Evolutionary conservation across 2,797 vertebrate genomes (phyloP).

Genomic region (Danio choprae): DNA sequence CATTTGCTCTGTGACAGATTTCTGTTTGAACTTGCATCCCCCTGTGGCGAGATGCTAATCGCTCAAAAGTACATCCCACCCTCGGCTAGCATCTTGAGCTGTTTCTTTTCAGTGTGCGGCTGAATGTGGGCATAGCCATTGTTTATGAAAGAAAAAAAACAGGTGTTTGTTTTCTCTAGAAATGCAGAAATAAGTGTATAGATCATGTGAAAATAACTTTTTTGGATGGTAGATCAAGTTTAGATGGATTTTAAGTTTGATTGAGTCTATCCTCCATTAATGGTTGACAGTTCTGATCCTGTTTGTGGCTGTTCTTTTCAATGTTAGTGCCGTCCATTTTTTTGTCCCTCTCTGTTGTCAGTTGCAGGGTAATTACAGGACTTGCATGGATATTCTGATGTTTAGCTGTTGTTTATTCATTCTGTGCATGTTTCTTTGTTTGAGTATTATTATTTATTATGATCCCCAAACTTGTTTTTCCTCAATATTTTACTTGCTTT

Average conservation of each 20-base stretch:
- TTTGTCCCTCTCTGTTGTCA: slow-evolving; percentile 28
- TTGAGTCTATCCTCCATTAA: slow-evolving; percentile 47
- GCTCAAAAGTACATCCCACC: slow-evolving; percentile 28
- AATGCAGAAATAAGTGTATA: slow-evolving; percentile 43
- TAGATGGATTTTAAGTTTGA: slow-evolving; percentile 49
- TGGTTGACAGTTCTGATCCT: slow-evolving; percentile 2
- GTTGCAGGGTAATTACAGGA: slow-evolving; percentile 8
- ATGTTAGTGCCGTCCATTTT: slow-evolving; percentile 10
- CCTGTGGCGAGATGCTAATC: slow-evolving; percentile 49
- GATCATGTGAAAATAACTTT: slow-evolving; percentile 43
- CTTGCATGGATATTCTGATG: neutral
- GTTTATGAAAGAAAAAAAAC: neutral
- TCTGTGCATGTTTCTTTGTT: slow-evolving; percentile 8
- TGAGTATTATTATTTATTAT: slow-evolving; percentile 15
- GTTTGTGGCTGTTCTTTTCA: slow-evolving; percentile 27
- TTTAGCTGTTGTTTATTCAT: slow-evolving; percentile 23
- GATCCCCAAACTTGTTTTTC: neutral
- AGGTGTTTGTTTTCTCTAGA: slow-evolving; percentile 34
- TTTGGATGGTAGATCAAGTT: slow-evolving; percentile 29
- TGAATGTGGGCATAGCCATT: neutral
- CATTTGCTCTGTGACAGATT: slow-evolving; percentile 46
- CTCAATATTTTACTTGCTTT: slow-evolving; percentile 5
- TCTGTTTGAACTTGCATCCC: slow-evolving; percentile 48
- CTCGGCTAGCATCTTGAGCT: neutral
- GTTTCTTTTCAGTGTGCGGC: neutral